Evolutionary conservation across 2,797 vertebrate genomes (phyloP), one percentile per base, ranked within the genome.

Genomic region (Oceanodroma leucorhoa): DNA sequence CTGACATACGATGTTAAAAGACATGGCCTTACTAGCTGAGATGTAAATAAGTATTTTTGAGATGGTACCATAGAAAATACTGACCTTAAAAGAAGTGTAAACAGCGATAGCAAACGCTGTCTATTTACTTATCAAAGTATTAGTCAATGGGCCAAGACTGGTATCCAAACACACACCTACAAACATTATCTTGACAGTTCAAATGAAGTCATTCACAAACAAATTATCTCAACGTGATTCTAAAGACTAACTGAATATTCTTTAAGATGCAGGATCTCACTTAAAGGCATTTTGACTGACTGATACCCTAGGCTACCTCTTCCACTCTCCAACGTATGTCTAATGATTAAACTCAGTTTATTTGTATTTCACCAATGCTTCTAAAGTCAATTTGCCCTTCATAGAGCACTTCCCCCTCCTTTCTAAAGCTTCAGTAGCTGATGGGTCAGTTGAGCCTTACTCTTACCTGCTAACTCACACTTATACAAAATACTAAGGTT

Each of bases 261-360:
- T 60, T 66, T 45, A 75, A 83, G 60, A 81, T 2, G 8, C 19
- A 43, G 11, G 7, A 14, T 84, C 58, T 76, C 48, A 62, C 64
- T 67, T 77, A 51, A 82, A 91, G 34, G 43, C 20, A 83, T 6
- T 69, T 2, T 67, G 36, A 84, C 23, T 22, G 9, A 65, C 61
- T 71, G 45, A 84, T 15, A 82, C 12, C 27, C 17, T 60, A 40
- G 32, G 32, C 57, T 86, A 89, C 26, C 12, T 53, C 51, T 80
- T 43, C 50, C 1, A 2, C 48, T 55, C 38, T 76, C 46, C 46
- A 53, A 6, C 3, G 4, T 24, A 45, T 22, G 48, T 71, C 76
- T 95, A 92, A 94, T 76, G 45, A 92, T 89, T 92, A 94, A 90
- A 92, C 70, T 82, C 11, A 26, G 87, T 60, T 90, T 92, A 86